Percentiles rank a stretch among this genome's conserved stretches.
phyloP scores from a whole-genome alignment of 2,797 vertebrate genomes.

The Acropternis orthonyx region DNA sequence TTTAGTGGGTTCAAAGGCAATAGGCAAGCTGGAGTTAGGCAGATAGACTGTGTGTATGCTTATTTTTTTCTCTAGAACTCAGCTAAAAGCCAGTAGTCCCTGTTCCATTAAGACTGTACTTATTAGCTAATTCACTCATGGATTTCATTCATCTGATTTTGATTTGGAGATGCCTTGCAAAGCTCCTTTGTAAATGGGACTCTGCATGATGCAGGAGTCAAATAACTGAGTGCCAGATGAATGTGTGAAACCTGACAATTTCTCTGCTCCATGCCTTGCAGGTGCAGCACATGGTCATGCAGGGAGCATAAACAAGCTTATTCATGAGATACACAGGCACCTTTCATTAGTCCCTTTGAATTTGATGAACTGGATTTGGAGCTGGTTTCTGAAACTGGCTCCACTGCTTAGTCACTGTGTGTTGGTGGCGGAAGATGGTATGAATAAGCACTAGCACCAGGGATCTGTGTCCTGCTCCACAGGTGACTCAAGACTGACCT shows the following conservation, averaged over 20 bases:
- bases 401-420: background rate
- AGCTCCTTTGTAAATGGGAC: background rate
- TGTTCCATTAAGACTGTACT: background rate
- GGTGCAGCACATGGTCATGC: background rate
- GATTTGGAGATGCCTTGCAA: background rate
- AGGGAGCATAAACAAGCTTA: background rate
- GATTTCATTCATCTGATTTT: background rate
- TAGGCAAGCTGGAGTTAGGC: background rate
- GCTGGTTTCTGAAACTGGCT: background rate
- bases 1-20: background rate
- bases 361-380: background rate
- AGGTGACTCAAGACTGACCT: background rate
- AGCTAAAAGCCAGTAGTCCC: background rate
- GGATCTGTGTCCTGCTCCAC: background rate
- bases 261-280: background rate
- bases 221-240: background rate
- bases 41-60: background rate
- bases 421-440: background rate
- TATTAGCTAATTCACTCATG: background rate
- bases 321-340: background rate
- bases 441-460: background rate
- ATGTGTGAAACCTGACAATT: background rate
- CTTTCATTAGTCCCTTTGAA: background rate
- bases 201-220: background rate
- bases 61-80: background rate